Conservation (phyloP, 2,797 vertebrate genomes). For the Gallirallus australis region DNA sequence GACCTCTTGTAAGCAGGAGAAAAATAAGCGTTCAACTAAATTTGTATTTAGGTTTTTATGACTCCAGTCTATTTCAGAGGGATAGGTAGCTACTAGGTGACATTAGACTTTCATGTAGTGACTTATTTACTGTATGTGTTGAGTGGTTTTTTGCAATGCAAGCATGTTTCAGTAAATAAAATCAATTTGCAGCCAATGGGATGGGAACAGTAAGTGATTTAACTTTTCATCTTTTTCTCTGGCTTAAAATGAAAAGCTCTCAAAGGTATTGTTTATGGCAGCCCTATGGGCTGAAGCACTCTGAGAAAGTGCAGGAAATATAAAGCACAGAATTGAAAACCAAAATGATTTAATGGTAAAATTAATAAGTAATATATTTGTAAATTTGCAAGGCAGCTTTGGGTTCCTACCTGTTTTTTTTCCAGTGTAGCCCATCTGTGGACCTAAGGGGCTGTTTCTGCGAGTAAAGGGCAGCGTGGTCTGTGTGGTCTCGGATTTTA, state of each 20-base stretch:
- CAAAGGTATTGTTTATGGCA: constrained; percentile 41
- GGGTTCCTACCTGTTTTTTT: background rate
- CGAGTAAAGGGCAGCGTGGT: background rate
- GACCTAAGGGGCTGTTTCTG: background rate
- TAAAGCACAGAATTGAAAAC: background rate
- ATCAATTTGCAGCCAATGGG: constrained; percentile 51
- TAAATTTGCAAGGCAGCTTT: background rate
- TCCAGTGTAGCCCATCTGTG: background rate
- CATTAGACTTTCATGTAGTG: background rate
- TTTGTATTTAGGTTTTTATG: constrained; percentile 23
- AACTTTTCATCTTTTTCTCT: constrained; percentile 37
- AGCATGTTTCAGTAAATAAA: constrained; percentile 61
- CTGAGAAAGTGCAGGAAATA: background rate
- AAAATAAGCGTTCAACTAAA: constrained; percentile 1
- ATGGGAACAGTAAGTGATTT: constrained; percentile 45
- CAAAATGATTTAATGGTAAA: constrained; percentile 8
- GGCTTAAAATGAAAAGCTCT: constrained; percentile 46
- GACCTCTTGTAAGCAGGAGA: constrained; percentile 15
- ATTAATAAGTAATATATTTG: constrained; percentile 28
- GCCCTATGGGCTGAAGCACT: constrained; percentile 1
- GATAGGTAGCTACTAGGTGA: constrained; percentile 1
- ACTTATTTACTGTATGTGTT: constrained; percentile 23
- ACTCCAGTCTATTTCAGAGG: background rate
- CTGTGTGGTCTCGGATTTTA: background rate
- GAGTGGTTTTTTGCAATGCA: constrained; percentile 45